A percentile compares a stretch with the other conserved stretches of the same genome.
Evolutionary conservation across 2,113 vertebrate species (phyloP).

Genomic region (Colius striatus): DNA sequence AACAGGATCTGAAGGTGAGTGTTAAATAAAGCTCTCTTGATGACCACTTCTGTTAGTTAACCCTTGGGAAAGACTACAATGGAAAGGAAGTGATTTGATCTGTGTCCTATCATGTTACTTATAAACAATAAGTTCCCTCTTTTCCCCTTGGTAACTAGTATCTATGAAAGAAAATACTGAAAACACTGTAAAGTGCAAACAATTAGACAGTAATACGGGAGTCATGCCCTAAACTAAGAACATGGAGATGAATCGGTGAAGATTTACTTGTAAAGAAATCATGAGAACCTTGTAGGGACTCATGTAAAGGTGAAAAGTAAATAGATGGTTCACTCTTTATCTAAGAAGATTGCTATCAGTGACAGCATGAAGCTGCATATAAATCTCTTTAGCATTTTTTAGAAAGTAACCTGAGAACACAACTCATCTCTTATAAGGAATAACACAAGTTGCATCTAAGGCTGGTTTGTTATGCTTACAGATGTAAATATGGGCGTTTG

Average conservation of each 20-base stretch:
- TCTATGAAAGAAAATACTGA: background rate
- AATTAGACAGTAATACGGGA: background rate
- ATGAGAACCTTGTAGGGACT: background rate
- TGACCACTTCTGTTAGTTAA: background rate
- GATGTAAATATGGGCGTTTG: background rate
- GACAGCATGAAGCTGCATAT: background rate
- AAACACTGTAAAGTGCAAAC: background rate
- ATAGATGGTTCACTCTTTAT: background rate
- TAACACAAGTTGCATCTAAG: background rate
- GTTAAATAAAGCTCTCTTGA: background rate
- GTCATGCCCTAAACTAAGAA: background rate
- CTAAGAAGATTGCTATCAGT: background rate
- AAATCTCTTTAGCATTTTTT: background rate
- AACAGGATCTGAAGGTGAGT: conserved; percentile 93
- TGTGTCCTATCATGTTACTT: background rate
- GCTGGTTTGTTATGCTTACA: background rate
- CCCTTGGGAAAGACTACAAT: background rate
- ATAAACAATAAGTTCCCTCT: background rate
- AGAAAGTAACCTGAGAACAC: background rate
- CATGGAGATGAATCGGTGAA: background rate
- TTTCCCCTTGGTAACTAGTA: background rate
- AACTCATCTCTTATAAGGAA: background rate
- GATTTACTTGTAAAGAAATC: background rate
- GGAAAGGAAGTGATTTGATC: background rate
- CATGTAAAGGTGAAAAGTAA: background rate